Evolutionary conservation across 2,113 vertebrate genomes (phyloP), one percentile per base, ranked within the genome.

Genomic region (Vombatus ursinus): DNA sequence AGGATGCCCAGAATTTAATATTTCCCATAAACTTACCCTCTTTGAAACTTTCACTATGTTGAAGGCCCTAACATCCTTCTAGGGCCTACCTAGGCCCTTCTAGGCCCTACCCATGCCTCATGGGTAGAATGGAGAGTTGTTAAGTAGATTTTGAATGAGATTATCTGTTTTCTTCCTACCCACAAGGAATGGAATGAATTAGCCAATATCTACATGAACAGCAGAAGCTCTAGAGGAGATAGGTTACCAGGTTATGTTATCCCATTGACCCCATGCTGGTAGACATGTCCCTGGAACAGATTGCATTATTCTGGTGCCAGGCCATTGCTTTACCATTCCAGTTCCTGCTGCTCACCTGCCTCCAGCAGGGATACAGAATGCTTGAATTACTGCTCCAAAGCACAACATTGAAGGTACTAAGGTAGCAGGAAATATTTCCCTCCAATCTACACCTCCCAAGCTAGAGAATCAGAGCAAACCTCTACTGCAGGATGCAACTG

Each of bases 261-360:
- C 14, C 3, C 1, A 0, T 68, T 51, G 96, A 97, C 96, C 96
- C 89, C 96, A 96, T 94, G 95, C 94, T 1, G 7, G 91, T 2
- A 0, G 28, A 90, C 90, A 47, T 96, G 92, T 93, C 91, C 93
- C 95, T 50, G 54, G 97, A 98, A 97, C 97, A 97, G 97, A 97
- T 97, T 97, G 97, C 48, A 50, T 1, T 12, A 52, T 51, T 89
- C 95, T 89, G 53, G 50, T 96, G 98, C 98, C 98, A 95, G 96
- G 50, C 44, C 77, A n/a, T 28, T 31, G 53, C 90, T 68, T 97
- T 90, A 93, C 50, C 51, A 91, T 93, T 95, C 91, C 95, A 93
- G 52, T 91, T 97, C 47, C 84, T 91, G 53, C 92, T 26, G 90
- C 49, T n/a, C 48, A 12, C 44, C 77, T 61, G 93, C 94, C 96